These are phyloP conservation scores for honey bee (Apis mellifera) DNA, from an alignment of 1,140 invertebrate genomes.

Conservation along the genomic window DNA sequence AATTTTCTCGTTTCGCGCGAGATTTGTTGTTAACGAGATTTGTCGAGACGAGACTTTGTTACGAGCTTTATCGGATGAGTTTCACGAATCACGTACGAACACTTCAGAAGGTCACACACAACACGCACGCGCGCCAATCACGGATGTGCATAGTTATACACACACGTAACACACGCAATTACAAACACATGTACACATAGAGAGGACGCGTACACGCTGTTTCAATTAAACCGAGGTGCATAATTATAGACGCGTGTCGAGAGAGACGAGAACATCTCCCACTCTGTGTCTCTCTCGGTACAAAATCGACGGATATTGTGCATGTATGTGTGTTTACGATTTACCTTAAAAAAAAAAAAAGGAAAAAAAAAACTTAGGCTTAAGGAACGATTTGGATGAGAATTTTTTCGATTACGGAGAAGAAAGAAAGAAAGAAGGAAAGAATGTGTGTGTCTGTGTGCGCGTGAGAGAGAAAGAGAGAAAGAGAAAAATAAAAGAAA, in stretches of 20 bases:
- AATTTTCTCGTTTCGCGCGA: constrained; percentile 66
- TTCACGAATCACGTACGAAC: constrained; percentile 12
- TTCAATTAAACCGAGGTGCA: constrained; percentile 27
- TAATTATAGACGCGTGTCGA: constrained; percentile 43
- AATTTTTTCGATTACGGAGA: neutral
- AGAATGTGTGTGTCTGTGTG: neutral
- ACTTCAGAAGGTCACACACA: neutral
- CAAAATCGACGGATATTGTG: constrained; percentile 69
- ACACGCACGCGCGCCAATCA: neutral
- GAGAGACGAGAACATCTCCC: constrained; percentile 3
- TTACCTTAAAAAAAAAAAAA: constrained; percentile 30
- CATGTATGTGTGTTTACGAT: constrained; percentile 79
- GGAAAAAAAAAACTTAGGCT: constrained; percentile 57
- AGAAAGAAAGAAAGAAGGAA: no score
- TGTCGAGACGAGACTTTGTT: constrained; percentile 29
- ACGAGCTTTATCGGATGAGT: neutral
- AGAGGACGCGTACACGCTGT: constrained; percentile 3
- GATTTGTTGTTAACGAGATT: constrained; percentile 71
- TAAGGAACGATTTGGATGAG: constrained; percentile 59
- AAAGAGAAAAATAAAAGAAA: constrained; percentile 41
- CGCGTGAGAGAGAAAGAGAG: neutral
- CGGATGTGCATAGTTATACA: neutral
- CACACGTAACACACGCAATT: neutral
- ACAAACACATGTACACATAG: neutral
- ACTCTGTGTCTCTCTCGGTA: neutral